These are phyloP conservation scores for Crocallis elinguaria DNA, from an alignment of 2,888 invertebrate genomes.

Conservation along the genomic window DNA sequence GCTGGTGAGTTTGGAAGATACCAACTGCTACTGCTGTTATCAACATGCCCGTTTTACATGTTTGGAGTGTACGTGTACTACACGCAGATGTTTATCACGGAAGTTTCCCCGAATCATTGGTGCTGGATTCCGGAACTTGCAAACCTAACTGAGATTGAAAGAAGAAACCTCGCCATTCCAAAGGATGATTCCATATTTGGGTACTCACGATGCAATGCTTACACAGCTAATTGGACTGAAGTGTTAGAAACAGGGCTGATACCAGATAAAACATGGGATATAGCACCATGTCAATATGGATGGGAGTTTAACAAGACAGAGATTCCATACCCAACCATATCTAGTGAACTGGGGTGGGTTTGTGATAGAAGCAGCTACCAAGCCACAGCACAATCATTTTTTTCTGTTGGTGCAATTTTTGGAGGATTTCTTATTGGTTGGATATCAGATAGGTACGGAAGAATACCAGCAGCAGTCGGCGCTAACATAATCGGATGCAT, in stretches of 20 bases:
- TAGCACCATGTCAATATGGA: slow-evolving; percentile 56
- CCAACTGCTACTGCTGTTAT: slow-evolving; percentile 44
- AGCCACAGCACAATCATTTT: slow-evolving; percentile 64
- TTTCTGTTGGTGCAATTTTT: slow-evolving; percentile 60
- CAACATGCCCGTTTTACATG: slow-evolving; percentile 49
- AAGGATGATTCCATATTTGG: slow-evolving; percentile 50
- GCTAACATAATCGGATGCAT: slow-evolving; percentile 57
- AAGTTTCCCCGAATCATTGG: slow-evolving; percentile 50
- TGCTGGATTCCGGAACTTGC: slow-evolving; percentile 51
- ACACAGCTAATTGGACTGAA: slow-evolving; percentile 60
- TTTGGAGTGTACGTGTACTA: slow-evolving; percentile 49
- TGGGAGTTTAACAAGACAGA: slow-evolving; percentile 67
- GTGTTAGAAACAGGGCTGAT: slow-evolving; percentile 44
- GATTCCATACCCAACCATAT: slow-evolving; percentile 65
- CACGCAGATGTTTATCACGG: slow-evolving; percentile 49
- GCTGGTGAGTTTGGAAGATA: slow-evolving; percentile 52
- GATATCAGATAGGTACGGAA: slow-evolving; percentile 61
- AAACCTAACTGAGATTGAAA: slow-evolving; percentile 43
- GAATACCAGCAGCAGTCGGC: slow-evolving; percentile 56
- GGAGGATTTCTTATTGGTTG: slow-evolving; percentile 63
- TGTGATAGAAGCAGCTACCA: slow-evolving; percentile 64
- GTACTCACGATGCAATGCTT: slow-evolving; percentile 57
- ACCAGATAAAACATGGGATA: slow-evolving; percentile 53
- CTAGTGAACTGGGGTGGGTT: slow-evolving; percentile 65
- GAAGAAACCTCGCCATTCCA: slow-evolving; percentile 47